Base-by-base conservation (phyloP, 2,797 vertebrate species). In the Pipistrellus nathusii region DNA sequence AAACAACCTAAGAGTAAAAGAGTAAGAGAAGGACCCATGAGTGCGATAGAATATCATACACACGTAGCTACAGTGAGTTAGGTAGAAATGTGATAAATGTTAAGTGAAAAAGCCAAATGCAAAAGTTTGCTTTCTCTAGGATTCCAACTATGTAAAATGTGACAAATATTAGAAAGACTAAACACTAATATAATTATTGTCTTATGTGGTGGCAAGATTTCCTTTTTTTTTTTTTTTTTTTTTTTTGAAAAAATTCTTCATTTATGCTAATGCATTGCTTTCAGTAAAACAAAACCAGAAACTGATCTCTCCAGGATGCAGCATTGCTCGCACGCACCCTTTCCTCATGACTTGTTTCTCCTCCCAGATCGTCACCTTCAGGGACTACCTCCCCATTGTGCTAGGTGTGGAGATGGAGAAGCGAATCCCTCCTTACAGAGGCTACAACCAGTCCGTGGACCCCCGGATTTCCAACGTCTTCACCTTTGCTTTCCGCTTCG, bases 401-500 rank as follows among this genome's bases (percentile, higher is more conserved):
- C 95, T 99, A 55, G 99, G 99, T 0, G 23, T 90, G 0, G 95
- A 97, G 0, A 96, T 98, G 68, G 69, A 91, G 1, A 97, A n/a
- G 6, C 62, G 96, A 59, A 96, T 99, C 1, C 98, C 98, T 0
- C 90, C 6, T 2, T 99, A 99, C 94, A 94, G 85, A 0, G 98
- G 98, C 76, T 99, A 99, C 93, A 81, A 98, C 69, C 66, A 98
- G 3, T 97, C 96, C 0, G 97, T 98, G 6, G 98, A 99, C 95
- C 98, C 99, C 38, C 98, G 97, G 62, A 98, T 99, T 81, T 21
- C 99, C 59, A 99, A 99, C 0, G 98, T 99, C 27, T 99, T 99
- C 90, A 98, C 99, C 21, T 98, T 99, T 1, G 99, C 99, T 35
- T 99, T 98, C 93, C 98, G 99, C 46, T 99, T 99, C 17, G 99